Evolutionary conservation across 1,140 invertebrate species (phyloP), one percentile per base, ranked within the genome.

Genomic region (Pseudachorutes palmiensis): DNA sequence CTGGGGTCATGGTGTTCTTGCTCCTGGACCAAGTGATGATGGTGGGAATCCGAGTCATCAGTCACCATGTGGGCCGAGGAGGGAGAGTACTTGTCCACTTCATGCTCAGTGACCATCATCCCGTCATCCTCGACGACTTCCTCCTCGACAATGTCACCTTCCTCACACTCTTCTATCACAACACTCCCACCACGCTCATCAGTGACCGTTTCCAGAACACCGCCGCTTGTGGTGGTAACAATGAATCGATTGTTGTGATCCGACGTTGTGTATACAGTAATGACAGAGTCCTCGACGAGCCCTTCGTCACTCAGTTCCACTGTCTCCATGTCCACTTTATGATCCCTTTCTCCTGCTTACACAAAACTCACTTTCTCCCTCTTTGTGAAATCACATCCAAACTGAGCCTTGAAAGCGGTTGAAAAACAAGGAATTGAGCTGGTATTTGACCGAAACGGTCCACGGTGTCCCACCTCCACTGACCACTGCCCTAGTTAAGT

Each of bases 21-120:
- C 12, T 59, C 41, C 1, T 19, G 63, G 55, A 55, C 65, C 62
- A 65, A 64, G 30, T 71, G 64, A 70, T 74, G 31, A 70, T 71
- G 41, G 67, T 74, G 72, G 65, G 62, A 36, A 62, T 64, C 68
- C 66, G 62, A 60, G 70, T 45, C 62, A 1, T 65, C 49, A 36
- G 49, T 30, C 26, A 36, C 31, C 51, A 31, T 16, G 24, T 58
- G 51, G 30, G 48, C 5, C n/a, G n/a, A 29, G 22, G 5, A 5
- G 12, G 5, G 5, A 29, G 5, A 12, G 59, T 61, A 30, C 59
- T 61, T 36, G 59, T 31, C 59, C 14, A n/a, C n/a, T n/a, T n/a
- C n/a, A n/a, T n/a, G n/a, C n/a, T 36, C 59, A 32, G 2, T n/a
- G 29, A 32, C 26, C 9, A 36, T 30, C 12, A 32, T 12, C 9